A percentile compares a stretch with the other conserved stretches of the same genome.
phyloP scores from a whole-genome alignment of 2,113 vertebrate genomes.

The Helogale parvula region DNA sequence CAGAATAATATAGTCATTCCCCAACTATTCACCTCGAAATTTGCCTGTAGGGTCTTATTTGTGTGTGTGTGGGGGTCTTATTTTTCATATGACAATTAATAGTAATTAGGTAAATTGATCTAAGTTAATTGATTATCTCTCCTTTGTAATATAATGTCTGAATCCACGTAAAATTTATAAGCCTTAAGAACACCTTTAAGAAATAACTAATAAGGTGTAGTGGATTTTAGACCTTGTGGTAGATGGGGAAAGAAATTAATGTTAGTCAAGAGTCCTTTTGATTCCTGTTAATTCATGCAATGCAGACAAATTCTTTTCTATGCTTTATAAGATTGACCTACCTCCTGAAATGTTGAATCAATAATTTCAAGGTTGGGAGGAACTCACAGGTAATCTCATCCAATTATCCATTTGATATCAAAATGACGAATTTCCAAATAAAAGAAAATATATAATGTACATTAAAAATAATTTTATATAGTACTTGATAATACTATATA shows the following conservation, averaged over 20 bases:
- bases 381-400: neutral
- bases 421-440: conserved; percentile 13
- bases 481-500: neutral
- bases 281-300: neutral
- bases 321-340: neutral
- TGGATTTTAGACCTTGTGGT: neutral
- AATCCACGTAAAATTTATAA: conserved; percentile 6
- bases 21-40: neutral
- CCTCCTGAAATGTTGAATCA: neutral
- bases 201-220: neutral
- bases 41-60: neutral
- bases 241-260: neutral
- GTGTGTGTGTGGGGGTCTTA: too few relatives aligned
- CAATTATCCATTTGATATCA: neutral
- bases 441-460: neutral
- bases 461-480: neutral
- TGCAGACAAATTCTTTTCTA: neutral
- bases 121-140: neutral
- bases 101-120: neutral
- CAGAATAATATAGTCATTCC: neutral
- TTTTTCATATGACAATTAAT: neutral
- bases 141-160: neutral
- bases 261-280: neutral
- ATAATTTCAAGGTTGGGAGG: neutral
- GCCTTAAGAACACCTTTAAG: conserved; percentile 1